Evolutionary conservation across 2,888 invertebrate genomes (phyloP).

Genomic region (Stenichneumon culpator): DNA sequence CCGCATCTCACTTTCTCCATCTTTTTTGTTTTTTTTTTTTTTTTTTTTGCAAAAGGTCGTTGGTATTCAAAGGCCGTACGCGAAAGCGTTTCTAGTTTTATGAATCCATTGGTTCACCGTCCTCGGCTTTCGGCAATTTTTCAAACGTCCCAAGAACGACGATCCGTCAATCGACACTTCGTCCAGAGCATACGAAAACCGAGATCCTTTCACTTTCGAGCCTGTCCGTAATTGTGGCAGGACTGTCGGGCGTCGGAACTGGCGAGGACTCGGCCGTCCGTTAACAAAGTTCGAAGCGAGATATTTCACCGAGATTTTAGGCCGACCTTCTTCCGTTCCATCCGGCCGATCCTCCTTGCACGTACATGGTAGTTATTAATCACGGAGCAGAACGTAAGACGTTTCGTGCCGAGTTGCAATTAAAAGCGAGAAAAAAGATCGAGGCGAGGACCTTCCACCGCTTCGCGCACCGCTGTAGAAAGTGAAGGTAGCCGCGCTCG

Average conservation of each 20-base stretch:
- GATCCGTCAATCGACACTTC: too few relatives aligned
- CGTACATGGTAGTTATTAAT: not conserved
- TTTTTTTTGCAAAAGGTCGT: slow-evolving; percentile 42
- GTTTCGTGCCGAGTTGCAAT: slow-evolving; percentile 32
- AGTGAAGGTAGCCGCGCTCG: slow-evolving; percentile 46
- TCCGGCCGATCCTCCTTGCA: not conserved
- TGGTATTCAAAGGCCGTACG: not conserved
- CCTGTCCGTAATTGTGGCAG: not conserved
- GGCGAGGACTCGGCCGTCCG: not conserved
- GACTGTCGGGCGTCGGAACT: not conserved
- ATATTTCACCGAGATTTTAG: slow-evolving; percentile 1
- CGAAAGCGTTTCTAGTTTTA: slow-evolving; percentile 26
- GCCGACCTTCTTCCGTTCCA: not conserved
- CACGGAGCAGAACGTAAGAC: slow-evolving; percentile 18
- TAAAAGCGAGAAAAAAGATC: slow-evolving; percentile 3
- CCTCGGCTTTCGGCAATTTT: slow-evolving; percentile 9
- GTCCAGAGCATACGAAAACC: not conserved
- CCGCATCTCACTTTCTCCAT: slow-evolving; percentile 52
- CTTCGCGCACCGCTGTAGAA: slow-evolving; percentile 43
- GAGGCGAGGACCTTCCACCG: slow-evolving; percentile 50
- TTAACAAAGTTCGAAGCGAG: too few relatives aligned
- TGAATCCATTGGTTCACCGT: slow-evolving; percentile 9
- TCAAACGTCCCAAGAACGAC: too few relatives aligned
- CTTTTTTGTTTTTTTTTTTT: not conserved
- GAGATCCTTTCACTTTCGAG: slow-evolving; percentile 50